Evolutionary conservation across 1,140 invertebrate genomes (phyloP).

Genomic region (Drosophila bipectinata): DNA sequence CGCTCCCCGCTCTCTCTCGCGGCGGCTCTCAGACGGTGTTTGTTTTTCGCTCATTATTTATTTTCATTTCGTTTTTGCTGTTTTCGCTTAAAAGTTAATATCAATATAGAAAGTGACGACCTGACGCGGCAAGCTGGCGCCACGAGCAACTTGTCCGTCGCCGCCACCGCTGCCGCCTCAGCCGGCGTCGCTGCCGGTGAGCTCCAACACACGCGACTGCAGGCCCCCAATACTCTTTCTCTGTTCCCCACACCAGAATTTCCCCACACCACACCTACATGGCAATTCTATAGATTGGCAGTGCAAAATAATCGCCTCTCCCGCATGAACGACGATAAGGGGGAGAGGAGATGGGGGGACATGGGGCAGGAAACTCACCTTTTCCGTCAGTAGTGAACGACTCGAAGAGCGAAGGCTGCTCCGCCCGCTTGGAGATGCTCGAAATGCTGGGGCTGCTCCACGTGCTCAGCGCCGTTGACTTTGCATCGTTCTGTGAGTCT

Average conservation of each 20-base stretch:
- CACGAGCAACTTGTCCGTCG: slow-evolving; percentile 58
- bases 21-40: slow-evolving; percentile 47
- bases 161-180: neutral
- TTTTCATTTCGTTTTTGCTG: slow-evolving; percentile 81
- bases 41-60: slow-evolving; percentile 82
- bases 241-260: slow-evolving; percentile 4
- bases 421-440: slow-evolving; percentile 54
- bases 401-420: slow-evolving; percentile 84
- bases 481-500: slow-evolving; percentile 68
- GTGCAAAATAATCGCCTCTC: slow-evolving; percentile 19
- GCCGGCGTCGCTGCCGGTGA: slow-evolving; percentile 52
- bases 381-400: slow-evolving; percentile 91
- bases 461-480: slow-evolving; percentile 42
- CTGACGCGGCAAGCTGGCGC: slow-evolving; percentile 79
- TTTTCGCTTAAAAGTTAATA: slow-evolving; percentile 83
- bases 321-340: neutral
- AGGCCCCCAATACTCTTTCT: slow-evolving; percentile 14
- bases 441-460: slow-evolving; percentile 65
- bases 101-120: slow-evolving; percentile 82
- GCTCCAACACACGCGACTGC: slow-evolving; percentile 52
- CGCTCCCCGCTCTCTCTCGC: slow-evolving; percentile 18
- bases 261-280: slow-evolving; percentile 28
- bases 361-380: slow-evolving; percentile 85
- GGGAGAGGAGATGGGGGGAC: neutral
- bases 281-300: neutral